phyloP scores from a whole-genome alignment of 2,113 vertebrate genomes.

The Cinclus mexicanus region DNA sequence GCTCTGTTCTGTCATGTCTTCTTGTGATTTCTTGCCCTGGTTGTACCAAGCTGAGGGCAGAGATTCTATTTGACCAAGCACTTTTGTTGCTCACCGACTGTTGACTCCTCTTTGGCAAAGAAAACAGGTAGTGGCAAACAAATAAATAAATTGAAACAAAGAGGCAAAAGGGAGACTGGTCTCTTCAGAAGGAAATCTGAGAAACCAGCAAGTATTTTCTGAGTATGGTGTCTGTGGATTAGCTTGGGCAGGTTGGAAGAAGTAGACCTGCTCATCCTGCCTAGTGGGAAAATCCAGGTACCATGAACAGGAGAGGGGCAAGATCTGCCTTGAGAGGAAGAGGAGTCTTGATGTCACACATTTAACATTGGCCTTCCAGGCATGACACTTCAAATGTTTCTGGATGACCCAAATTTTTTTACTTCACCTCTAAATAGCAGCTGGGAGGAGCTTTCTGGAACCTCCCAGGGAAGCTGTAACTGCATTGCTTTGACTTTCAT shows the following conservation, averaged over 20 bases:
- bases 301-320: not conserved
- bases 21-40: not conserved
- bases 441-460: not conserved
- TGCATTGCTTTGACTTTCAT: not conserved
- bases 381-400: not conserved
- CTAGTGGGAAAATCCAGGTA: not conserved
- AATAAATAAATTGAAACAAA: not conserved
- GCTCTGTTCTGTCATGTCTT: not conserved
- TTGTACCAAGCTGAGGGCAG: not conserved
- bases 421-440: not conserved
- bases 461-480: not conserved
- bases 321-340: not conserved
- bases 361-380: not conserved
- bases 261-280: not conserved
- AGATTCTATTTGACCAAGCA: not conserved
- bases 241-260: not conserved
- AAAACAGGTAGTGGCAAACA: not conserved
- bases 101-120: not conserved
- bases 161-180: not conserved
- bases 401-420: not conserved
- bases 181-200: not conserved
- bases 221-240: not conserved
- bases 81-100: not conserved
- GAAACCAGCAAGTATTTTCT: not conserved
- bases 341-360: not conserved